Evolutionary conservation across 35 echinoderm and acorn worm species (phyloP).

Genomic region (Apostichopus parvimensis): DNA sequence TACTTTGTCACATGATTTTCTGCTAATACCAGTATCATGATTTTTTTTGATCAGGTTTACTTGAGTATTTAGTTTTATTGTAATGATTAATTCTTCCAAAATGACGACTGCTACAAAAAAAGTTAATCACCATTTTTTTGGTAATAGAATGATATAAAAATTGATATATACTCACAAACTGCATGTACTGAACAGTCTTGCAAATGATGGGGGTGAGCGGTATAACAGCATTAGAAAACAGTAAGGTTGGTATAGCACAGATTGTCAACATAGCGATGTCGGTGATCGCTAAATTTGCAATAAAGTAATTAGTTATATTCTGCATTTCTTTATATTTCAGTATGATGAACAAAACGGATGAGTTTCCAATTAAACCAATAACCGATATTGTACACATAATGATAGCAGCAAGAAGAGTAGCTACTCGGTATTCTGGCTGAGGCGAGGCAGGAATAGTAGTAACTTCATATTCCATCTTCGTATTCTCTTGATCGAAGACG

Average conservation of each 20-base stretch:
- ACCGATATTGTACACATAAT: constrained; percentile 55
- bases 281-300: constrained; percentile 92
- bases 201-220: constrained; percentile 59
- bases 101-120: no score
- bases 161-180: constrained; percentile 84
- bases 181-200: constrained; percentile 92
- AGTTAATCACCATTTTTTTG: no score
- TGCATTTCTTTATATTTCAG: constrained; percentile 91
- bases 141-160: no score
- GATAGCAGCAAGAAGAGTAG: background rate
- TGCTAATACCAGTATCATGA: no score
- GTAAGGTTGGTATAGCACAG: constrained; percentile 82
- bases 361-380: constrained; percentile 84
- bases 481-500: background rate
- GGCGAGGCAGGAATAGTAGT: background rate
- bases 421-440: background rate
- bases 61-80: no score
- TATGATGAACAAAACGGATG: constrained; percentile 84
- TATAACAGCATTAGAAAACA: constrained; percentile 48
- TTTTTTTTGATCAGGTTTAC: no score
- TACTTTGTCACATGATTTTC: no score
- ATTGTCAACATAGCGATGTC: constrained; percentile 85
- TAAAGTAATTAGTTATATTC: constrained; percentile 98
- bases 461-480: background rate
- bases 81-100: no score